phyloP scores from a whole-genome alignment of 2,888 invertebrate species.

The Reticulitermes lucifugus region DNA sequence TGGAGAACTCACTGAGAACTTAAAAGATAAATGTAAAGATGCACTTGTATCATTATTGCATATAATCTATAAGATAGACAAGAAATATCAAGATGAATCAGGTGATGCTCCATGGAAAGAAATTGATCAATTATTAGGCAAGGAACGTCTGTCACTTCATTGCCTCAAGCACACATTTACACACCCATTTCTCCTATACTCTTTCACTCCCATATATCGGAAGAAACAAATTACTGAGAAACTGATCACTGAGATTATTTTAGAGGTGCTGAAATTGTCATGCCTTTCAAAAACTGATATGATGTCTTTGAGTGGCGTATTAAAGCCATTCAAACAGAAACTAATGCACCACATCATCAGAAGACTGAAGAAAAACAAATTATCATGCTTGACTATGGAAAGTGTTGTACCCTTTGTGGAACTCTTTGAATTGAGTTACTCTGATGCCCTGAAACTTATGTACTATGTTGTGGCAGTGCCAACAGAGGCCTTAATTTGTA shows the following conservation, averaged over 20 bases:
- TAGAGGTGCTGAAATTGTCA: slow-evolving; percentile 49
- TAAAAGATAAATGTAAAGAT: slow-evolving; percentile 56
- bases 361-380: slow-evolving; percentile 60
- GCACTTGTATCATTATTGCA: slow-evolving; percentile 52
- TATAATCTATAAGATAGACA: background rate
- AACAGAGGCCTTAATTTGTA: slow-evolving; percentile 62
- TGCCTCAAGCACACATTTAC: slow-evolving; percentile 61
- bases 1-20: slow-evolving; percentile 54
- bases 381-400: slow-evolving; percentile 50
- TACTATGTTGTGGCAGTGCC: slow-evolving; percentile 62
- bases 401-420: slow-evolving; percentile 65
- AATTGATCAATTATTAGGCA: background rate
- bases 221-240: slow-evolving; percentile 56
- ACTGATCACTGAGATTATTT: slow-evolving; percentile 59
- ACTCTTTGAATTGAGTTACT: slow-evolving; percentile 59
- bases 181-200: slow-evolving; percentile 62
- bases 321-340: slow-evolving; percentile 69
- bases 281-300: background rate
- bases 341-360: slow-evolving; percentile 65
- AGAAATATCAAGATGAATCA: background rate
- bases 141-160: slow-evolving; percentile 50
- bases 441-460: slow-evolving; percentile 65
- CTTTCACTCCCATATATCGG: slow-evolving; percentile 61
- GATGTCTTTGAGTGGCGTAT: slow-evolving; percentile 52
- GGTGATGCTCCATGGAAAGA: background rate